Conservation (phyloP, 2,888 invertebrate genomes). For the Vanessa cardui region DNA sequence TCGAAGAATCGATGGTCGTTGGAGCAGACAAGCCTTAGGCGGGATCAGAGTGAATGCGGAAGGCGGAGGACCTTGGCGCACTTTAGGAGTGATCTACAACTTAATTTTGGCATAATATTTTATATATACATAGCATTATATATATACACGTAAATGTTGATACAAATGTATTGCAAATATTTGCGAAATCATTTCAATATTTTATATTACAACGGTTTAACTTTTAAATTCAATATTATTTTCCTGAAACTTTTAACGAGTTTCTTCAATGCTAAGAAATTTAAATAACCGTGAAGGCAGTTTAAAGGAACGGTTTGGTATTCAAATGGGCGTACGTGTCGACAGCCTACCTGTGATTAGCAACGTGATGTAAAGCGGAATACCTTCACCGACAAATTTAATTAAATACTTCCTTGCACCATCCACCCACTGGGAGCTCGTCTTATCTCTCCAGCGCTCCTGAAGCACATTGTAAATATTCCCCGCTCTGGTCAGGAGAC, state of each 20-base stretch:
- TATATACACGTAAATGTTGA: no score
- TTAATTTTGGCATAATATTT: no score
- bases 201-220: background rate
- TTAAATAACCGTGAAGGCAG: conserved; percentile 35
- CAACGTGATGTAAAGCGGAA: conserved; percentile 68
- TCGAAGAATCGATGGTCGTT: no score
- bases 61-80: no score
- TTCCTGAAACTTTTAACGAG: conserved; percentile 46
- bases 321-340: conserved; percentile 70
- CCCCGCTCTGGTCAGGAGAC: conserved; percentile 3
- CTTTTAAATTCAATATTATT: no score
- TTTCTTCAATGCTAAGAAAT: conserved; percentile 35
- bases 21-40: no score
- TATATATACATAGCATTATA: no score
- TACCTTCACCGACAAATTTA: conserved; percentile 72
- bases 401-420: conserved; percentile 74
- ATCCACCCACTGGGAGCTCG: conserved; percentile 68
- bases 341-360: conserved; percentile 78
- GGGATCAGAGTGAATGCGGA: no score
- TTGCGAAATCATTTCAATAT: background rate
- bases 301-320: conserved; percentile 61
- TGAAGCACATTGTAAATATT: conserved; percentile 35
- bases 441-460: conserved; percentile 55
- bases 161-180: no score
- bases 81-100: no score